Evolutionary conservation across 2,113 vertebrate genomes (phyloP).

Genomic region (Brachyistius frenatus): DNA sequence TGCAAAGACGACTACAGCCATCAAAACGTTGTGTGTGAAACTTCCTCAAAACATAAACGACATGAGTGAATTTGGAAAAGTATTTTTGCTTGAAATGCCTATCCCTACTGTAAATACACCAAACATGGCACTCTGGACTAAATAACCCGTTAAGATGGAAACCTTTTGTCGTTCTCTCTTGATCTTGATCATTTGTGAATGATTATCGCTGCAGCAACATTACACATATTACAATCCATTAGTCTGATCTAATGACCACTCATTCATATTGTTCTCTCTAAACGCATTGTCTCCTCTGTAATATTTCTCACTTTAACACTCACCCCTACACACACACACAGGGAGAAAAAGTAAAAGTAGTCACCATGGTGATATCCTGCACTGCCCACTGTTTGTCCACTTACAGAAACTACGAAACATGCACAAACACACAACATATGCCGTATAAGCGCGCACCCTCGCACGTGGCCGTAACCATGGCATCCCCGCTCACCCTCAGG

Average conservation of each 20-base stretch:
- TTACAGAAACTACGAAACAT: slow-evolving; percentile 17
- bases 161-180: too few relatives aligned
- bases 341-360: slow-evolving; percentile 50
- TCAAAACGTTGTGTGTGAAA: too few relatives aligned
- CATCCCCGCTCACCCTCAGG: slow-evolving; percentile 35
- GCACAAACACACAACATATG: slow-evolving; percentile 5
- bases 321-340: slow-evolving; percentile 17
- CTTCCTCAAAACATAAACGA: too few relatives aligned
- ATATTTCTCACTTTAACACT: slow-evolving; percentile 44
- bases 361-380: slow-evolving; percentile 69
- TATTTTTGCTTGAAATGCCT: too few relatives aligned
- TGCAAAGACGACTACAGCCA: too few relatives aligned
- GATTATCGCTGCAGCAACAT: neutral
- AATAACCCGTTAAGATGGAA: too few relatives aligned
- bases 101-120: too few relatives aligned
- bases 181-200: too few relatives aligned
- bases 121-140: too few relatives aligned
- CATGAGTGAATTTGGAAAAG: too few relatives aligned
- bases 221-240: neutral
- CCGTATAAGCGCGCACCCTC: slow-evolving; percentile 1
- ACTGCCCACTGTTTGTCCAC: slow-evolving; percentile 32
- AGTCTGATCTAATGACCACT: slow-evolving; percentile 1
- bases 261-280: slow-evolving; percentile 24
- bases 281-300: slow-evolving; percentile 5
- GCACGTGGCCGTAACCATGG: slow-evolving; percentile 52